These are phyloP conservation scores for Carcinoscorpius rotundicauda DNA, from an alignment of 1,140 invertebrate genomes.

Conservation along the genomic window DNA sequence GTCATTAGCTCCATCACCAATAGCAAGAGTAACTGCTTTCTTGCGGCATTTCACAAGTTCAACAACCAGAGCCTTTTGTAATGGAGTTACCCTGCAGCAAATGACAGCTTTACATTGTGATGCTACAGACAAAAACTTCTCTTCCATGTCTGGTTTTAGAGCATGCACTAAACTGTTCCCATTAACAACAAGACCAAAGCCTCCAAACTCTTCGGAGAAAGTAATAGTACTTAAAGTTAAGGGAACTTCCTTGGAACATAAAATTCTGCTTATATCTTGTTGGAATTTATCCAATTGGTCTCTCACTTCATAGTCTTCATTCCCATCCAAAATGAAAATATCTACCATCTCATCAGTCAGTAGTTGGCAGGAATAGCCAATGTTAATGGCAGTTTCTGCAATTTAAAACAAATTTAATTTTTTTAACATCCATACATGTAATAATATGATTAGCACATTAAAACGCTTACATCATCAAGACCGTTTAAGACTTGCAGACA, in stretches of 20 bases:
- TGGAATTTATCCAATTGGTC: constrained; percentile 62
- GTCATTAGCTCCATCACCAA: constrained; percentile 98
- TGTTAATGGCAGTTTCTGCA: constrained; percentile 93
- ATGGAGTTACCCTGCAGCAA: constrained; percentile 91
- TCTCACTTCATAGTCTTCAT: constrained; percentile 66
- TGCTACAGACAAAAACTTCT: constrained; percentile 58
- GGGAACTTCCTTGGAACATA: constrained; percentile 1
- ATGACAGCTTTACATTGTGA: constrained; percentile 54
- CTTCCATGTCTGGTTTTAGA: constrained; percentile 75
- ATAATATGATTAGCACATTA: no score
- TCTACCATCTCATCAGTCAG: constrained; percentile 94
- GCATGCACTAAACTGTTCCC: constrained; percentile 93
- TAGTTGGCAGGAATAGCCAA: constrained; percentile 96
- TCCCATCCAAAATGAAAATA: constrained; percentile 84
- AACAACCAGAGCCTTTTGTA: constrained; percentile 96
- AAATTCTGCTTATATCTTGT: constrained; percentile 46
- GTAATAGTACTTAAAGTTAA: no score
- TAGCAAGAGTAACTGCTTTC: constrained; percentile 84
- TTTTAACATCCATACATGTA: no score
- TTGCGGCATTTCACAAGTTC: constrained; percentile 90
- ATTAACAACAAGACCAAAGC: constrained; percentile 91
- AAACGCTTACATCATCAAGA: no score
- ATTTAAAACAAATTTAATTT: neutral
- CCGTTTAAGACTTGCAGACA: no score
- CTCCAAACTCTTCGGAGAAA: constrained; percentile 34